Evolutionary conservation across 2,888 invertebrate genomes (phyloP), one percentile per base, ranked within the genome.

Genomic region (Falcaria lacertinaria): DNA sequence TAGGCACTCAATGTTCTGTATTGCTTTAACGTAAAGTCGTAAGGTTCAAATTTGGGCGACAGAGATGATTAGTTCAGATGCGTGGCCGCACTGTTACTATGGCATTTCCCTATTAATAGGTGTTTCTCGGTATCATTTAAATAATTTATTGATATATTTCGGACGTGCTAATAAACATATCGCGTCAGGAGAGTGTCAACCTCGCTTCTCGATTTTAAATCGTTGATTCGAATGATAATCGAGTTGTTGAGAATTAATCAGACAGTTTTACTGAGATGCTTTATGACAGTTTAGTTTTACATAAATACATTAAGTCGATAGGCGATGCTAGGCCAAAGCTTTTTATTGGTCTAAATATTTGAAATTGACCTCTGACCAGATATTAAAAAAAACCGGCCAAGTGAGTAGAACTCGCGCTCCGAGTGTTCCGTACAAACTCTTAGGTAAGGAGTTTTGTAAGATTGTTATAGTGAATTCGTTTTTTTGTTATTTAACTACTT

Each of bases 161-260:
- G 57, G 51, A 48, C 54, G 57, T 56, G 50, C 64, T 71, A 78
- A 79, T 80, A 81, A 76, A 80, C 69, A 76, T 72, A 69, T 78
- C 74, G 48, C 41, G 44, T 61, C 34, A 43, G 54, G 53, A 59
- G 60, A 63, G 54, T 64, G 63, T 61, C 66, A 63, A 58, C 60
- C 60, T 50, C 60, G 49, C 53, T 57, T 57, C 57, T 57, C 54
- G 58, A 61, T 64, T 61, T 52, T 63, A 60, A 68, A 67, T 65
- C 60, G 60, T 60, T 58, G 56, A 68, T 60, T 66, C 55, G 53
- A 53, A 63, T 63, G 60, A 67, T 74, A 70, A 77, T 70, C 69
- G 61, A 19, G 44, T 54, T 54, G 59, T 64, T 53, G 54, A 52
- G 50, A 65, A 72, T 73, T 64, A 69, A 65, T 70, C 64, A 64